phyloP scores from a whole-genome alignment of 2,113 vertebrate genomes.

The Megaptera novaeangliae region DNA sequence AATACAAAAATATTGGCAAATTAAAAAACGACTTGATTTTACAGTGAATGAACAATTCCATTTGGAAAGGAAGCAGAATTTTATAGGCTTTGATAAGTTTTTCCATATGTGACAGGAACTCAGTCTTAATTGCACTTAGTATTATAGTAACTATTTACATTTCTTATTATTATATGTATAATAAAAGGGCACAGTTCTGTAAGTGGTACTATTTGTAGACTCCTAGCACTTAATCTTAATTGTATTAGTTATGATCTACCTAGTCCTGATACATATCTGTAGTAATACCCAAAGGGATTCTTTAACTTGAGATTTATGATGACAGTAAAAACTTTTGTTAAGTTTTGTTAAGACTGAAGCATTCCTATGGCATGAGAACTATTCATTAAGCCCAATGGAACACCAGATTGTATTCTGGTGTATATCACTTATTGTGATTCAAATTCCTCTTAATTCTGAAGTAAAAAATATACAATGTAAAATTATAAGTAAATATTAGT shows the following conservation, averaged over 20 bases:
- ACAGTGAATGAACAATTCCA: not conserved
- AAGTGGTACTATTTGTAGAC: not conserved
- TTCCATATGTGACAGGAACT: not conserved
- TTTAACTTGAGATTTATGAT: not conserved
- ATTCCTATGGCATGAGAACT: not conserved
- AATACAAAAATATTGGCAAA: not conserved
- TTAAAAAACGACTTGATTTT: not conserved
- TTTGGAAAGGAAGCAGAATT: not conserved
- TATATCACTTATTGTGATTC: constrained; percentile 10
- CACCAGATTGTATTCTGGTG: not conserved
- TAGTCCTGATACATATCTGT: not conserved
- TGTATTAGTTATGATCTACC: not conserved
- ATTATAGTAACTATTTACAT: not conserved
- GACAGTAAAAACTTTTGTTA: not conserved
- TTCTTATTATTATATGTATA: not conserved
- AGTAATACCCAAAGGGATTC: not conserved
- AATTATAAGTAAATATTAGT: not conserved
- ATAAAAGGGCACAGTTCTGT: not conserved
- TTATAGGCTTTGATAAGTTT: not conserved
- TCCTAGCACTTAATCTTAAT: not conserved
- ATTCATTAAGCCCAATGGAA: not conserved
- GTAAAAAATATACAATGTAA: not conserved
- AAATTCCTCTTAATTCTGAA: not conserved
- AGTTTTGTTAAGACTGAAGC: not conserved
- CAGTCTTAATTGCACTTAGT: not conserved